Evolutionary conservation across 1,140 invertebrate species (phyloP).

Genomic region (Euura lappo): DNA sequence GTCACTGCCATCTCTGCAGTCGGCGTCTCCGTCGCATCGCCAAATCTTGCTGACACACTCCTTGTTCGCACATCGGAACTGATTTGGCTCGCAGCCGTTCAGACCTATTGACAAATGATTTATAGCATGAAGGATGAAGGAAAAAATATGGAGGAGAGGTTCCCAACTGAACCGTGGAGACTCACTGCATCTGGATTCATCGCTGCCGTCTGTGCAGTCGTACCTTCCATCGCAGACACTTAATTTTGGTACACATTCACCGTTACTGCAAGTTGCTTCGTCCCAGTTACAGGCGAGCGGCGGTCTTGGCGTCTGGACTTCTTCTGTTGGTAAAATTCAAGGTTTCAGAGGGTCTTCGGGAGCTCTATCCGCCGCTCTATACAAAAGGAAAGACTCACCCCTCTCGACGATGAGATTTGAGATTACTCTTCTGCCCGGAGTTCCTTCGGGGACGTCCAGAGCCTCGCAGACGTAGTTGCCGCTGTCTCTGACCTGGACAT

Average conservation of each 20-base stretch:
- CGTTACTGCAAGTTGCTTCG: constrained; percentile 90
- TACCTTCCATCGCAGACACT: constrained; percentile 81
- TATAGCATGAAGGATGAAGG: constrained; percentile 10
- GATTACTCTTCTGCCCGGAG: constrained; percentile 63
- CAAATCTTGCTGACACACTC: constrained; percentile 92
- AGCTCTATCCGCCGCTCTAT: constrained; percentile 8
- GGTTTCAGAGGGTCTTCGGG: too few relatives aligned
- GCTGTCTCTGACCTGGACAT: constrained; percentile 76
- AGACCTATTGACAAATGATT: constrained; percentile 45
- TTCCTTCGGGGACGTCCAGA: constrained; percentile 65
- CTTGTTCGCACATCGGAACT: constrained; percentile 87
- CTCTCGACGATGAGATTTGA: constrained; percentile 75
- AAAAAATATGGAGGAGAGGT: constrained; percentile 13
- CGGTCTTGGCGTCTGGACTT: constrained; percentile 52
- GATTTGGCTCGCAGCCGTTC: constrained; percentile 89
- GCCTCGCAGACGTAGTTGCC: constrained; percentile 87
- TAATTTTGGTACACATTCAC: constrained; percentile 85
- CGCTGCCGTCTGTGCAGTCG: constrained; percentile 87
- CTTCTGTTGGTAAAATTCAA: constrained; percentile 43
- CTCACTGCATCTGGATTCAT: constrained; percentile 88
- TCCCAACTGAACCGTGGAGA: constrained; percentile 31
- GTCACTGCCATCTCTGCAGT: constrained; percentile 92
- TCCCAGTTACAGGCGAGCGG: constrained; percentile 71
- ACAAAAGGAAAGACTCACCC: constrained; percentile 65
- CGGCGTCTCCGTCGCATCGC: constrained; percentile 90